Base-by-base conservation (phyloP, 2,797 vertebrate species). In the Balearica regulorum region DNA sequence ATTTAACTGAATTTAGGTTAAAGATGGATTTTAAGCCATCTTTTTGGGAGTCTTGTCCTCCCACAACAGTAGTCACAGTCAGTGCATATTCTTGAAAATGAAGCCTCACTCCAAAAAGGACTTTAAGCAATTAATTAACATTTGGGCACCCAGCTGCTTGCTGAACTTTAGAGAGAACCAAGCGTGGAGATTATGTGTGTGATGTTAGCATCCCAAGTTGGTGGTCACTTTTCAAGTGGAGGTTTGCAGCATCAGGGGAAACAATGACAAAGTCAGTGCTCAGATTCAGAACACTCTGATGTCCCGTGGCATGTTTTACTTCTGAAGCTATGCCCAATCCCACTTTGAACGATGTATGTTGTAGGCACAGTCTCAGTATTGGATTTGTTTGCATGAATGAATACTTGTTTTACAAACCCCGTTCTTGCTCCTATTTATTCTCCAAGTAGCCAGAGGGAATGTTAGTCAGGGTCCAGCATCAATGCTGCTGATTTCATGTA, bases 361-460 rank as follows among this genome's bases (percentile, higher is more conserved):
- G 41, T 53, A 76, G 43, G 31, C 73, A 82, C 35, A 55, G 33
- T 72, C 70, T 90, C 91, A 91, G 55, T 88, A 87, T 86, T 83
- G 62, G 54, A 88, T 93, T 89, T 93, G 86, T 86, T 86, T 97
- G 70, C 89, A 87, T 86, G 72, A 94, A 76, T 76, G 58, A 93
- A 82, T 90, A 66, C 35, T 91, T 91, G 69, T 70, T 91, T 96
- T 83, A 62, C 64, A 88, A 93, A 93, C 65, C 49, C 19, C 66
- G 31, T 89, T 90, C 80, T 79, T 62, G 28, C 62, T 93, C 55
- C 37, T 78, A 2, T 77, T 94, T 92, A 70, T 83, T 91, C 66
- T 92, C n/a, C 28, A 68, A 66, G 62, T 91, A 83, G 51, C 77
- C 2, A 0, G 73, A 79, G 73, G 77, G 83, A 94, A 88, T 77